These are phyloP conservation scores for Agelas oroides DNA, from an alignment of 37 sponge, comb jelly and placozoan genomes.

Conservation along the genomic window DNA sequence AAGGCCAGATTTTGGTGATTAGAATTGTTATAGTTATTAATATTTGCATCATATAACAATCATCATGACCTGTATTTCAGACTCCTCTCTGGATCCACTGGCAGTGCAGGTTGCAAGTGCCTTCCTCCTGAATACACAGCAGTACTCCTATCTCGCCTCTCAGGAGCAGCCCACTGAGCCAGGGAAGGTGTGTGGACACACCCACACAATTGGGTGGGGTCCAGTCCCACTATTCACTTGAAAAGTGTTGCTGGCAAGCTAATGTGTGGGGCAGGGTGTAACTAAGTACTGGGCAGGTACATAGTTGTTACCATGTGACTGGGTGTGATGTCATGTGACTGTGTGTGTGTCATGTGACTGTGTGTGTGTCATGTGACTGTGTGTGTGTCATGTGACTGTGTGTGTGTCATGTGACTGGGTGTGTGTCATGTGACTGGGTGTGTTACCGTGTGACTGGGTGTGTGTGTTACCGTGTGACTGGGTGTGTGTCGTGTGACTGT, in stretches of 20 bases:
- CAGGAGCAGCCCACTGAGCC: slow-evolving; percentile 18
- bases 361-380: too few species aligned
- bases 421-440: not conserved
- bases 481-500: not conserved
- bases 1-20: not conserved
- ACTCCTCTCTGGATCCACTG: not conserved
- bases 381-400: slow-evolving; percentile 9
- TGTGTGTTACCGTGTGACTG: not conserved
- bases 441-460: not conserved
- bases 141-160: slow-evolving; percentile 49
- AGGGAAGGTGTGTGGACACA: slow-evolving; percentile 53
- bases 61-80: not conserved
- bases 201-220: too few species aligned
- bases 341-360: too few species aligned
- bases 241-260: too few species aligned
- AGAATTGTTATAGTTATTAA: too few species aligned
- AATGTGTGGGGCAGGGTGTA: too few species aligned
- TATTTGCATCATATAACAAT: too few species aligned
- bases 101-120: slow-evolving; percentile 64
- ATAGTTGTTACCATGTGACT: too few species aligned
- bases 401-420: slow-evolving; percentile 1
- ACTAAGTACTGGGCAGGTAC: too few species aligned
- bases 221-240: too few species aligned
- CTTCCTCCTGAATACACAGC: slow-evolving; percentile 73
- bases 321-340: too few species aligned